Base-by-base conservation (phyloP, 2,113 vertebrate genomes). In the Dipodomys spectabilis region DNA sequence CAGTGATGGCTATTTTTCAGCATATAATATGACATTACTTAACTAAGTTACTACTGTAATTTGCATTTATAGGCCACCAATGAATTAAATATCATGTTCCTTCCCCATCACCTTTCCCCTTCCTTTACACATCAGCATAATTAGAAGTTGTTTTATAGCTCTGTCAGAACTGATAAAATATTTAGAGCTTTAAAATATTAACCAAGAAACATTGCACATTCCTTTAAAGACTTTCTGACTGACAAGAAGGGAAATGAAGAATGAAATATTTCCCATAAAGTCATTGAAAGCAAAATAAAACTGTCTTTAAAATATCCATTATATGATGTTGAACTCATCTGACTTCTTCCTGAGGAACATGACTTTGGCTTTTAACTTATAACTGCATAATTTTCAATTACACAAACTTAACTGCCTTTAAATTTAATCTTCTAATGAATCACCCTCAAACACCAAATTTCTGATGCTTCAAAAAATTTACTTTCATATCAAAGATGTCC, bases 131-230 rank as follows among this genome's bases (percentile, higher is more conserved):
- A 69, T 92, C 88, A 92, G 81, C 35, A 6, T 93, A 96, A 95
- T 97, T 85, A 94, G 85, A 95, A 86, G 82, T 86, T 97, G 88
- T 95, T 96, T 96, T 95, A 96, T 95, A 92, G 89, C 71, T 80
- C 74, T 90, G 90, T 93, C 82, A 93, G 92, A 92, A 96, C 91
- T 91, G 79, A 90, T 96, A 96, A 96, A 96, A 97, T 94, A 97
- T 95, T 97, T 85, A 96, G 68, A 82, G 44, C 27, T 62, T 94
- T 96, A 95, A 96, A 96, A 97, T 96, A 97, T 96, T 97, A 96
- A 96, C 87, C 86, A 93, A 45, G 72, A 93, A 80, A 62, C 64
- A 95, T 96, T 92, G 89, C 65, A 80, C 88, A 89, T 94, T 96
- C 90, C 72, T 82, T 86, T 96, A 88, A 88, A 94, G 85, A 88